Evolutionary conservation across 1,140 invertebrate genomes (phyloP).

Genomic region (Cyrtorhinus lividipennis): DNA sequence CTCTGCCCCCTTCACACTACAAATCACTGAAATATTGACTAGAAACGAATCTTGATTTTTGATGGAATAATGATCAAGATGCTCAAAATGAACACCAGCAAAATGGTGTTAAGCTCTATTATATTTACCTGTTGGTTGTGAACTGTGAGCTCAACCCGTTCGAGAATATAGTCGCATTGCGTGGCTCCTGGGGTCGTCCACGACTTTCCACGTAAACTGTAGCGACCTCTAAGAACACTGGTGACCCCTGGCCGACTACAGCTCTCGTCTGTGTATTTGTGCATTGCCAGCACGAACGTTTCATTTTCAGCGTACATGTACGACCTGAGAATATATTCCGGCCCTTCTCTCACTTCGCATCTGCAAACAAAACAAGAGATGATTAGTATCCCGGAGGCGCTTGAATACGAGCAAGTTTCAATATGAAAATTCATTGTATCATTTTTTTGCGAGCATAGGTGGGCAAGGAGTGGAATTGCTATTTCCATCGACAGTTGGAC

Average conservation of each 20-base stretch:
- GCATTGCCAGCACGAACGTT: conserved; percentile 39
- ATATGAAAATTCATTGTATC: neutral
- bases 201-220: conserved; percentile 35
- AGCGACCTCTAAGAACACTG: conserved; percentile 35
- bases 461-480: no score
- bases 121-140: conserved; percentile 30
- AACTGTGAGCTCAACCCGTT: conserved; percentile 40
- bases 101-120: no score
- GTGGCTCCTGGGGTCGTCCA: conserved; percentile 36
- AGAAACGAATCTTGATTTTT: no score
- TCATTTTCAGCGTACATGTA: conserved; percentile 42
- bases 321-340: conserved; percentile 44
- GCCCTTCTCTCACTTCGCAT: conserved; percentile 45
- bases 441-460: neutral
- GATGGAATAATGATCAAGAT: no score
- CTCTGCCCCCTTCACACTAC: no score
- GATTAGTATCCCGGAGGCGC: no score
- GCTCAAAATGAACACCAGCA: no score
- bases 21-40: no score
- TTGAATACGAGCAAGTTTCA: no score
- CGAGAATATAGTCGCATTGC: conserved; percentile 36
- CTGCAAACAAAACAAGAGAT: conserved; percentile 32
- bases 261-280: conserved; percentile 45
- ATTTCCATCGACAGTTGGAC: no score
- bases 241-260: conserved; percentile 43